These are phyloP conservation scores for Lycaon pictus DNA, from an alignment of 2,113 vertebrate genomes.

Conservation along the genomic window DNA sequence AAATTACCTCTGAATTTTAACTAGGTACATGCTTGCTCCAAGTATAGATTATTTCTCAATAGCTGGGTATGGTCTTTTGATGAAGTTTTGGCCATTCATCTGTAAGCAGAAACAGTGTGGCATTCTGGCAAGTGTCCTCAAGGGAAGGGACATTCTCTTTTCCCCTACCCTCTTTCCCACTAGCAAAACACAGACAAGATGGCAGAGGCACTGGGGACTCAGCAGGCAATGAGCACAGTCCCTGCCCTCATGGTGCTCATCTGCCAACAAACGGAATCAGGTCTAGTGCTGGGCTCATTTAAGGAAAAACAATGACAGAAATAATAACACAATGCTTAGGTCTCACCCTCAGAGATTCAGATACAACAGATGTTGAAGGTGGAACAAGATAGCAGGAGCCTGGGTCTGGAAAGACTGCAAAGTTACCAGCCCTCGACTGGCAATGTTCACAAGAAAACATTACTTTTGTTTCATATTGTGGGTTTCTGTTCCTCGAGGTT, in stretches of 20 bases:
- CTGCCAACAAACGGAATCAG: neutral
- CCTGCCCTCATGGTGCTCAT: fast-evolving
- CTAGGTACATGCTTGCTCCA: neutral
- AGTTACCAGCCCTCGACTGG: neutral
- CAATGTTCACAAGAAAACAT: neutral
- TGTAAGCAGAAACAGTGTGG: neutral
- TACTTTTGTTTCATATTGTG: neutral
- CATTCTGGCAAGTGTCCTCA: neutral
- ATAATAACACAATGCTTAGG: neutral
- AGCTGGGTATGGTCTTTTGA: neutral
- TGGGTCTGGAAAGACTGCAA: neutral
- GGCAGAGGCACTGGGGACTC: neutral
- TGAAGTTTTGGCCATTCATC: neutral
- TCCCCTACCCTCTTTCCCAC: neutral
- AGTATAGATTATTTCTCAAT: neutral
- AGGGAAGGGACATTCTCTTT: neutral
- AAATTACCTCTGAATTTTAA: slow-evolving; percentile 28
- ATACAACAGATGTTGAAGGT: neutral
- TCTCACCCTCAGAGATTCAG: neutral
- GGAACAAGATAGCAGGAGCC: neutral
- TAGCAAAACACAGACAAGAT: neutral
- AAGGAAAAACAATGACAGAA: neutral
- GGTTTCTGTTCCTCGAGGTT: neutral
- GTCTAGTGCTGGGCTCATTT: neutral
- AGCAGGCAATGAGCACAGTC: neutral